phyloP scores from a whole-genome alignment of 2,797 vertebrate genomes.

The Linurgus olivaceus region DNA sequence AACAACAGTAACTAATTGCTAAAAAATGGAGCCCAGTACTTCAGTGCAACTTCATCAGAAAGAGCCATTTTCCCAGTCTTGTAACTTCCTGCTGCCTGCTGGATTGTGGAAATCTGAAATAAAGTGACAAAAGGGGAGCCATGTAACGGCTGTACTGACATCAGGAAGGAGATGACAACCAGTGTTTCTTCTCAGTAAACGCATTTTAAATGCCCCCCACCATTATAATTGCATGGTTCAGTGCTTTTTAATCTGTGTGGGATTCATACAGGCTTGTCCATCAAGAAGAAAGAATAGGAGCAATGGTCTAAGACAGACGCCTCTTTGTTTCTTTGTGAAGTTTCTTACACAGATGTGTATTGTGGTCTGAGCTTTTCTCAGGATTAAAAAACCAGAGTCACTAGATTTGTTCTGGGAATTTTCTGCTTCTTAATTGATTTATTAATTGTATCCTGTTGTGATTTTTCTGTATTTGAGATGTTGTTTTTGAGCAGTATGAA shows the following conservation, averaged over 20 bases:
- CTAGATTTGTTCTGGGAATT: background rate
- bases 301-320: background rate
- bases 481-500: background rate
- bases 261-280: background rate
- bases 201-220: background rate
- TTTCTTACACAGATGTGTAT: background rate
- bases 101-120: background rate
- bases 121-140: background rate
- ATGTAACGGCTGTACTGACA: background rate
- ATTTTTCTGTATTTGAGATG: background rate
- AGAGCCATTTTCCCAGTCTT: background rate
- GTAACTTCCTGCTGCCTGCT: background rate
- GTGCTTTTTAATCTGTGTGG: slow-evolving; percentile 18
- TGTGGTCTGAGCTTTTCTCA: background rate
- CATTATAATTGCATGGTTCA: slow-evolving; percentile 27
- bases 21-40: background rate
- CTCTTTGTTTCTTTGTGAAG: background rate
- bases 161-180: background rate
- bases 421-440: background rate
- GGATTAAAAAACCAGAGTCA: background rate
- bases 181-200: background rate
- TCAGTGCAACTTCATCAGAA: background rate
- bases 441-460: background rate
- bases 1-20: background rate
- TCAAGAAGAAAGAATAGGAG: background rate